Percentiles rank a stretch among this genome's conserved stretches.
These are phyloP conservation scores for Mionectes macconnelli DNA, from an alignment of 2,113 vertebrate genomes.

Conservation along the genomic window DNA sequence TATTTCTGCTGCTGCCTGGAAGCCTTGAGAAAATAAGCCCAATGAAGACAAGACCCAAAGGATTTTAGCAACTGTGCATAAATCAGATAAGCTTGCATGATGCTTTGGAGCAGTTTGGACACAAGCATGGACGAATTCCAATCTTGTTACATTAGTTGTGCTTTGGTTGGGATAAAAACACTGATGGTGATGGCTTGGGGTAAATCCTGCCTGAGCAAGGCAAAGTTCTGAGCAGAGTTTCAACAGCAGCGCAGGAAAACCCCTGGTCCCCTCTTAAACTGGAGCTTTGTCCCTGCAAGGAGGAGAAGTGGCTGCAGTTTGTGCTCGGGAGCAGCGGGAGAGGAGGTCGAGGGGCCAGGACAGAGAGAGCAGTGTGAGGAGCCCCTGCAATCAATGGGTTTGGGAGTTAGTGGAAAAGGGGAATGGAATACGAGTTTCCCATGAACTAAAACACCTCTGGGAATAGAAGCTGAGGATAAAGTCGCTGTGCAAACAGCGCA, in stretches of 20 bases:
- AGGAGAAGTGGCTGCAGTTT: background rate
- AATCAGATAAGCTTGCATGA: background rate
- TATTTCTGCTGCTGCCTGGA: background rate
- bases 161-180: background rate
- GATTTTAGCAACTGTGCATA: background rate
- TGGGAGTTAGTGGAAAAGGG: background rate
- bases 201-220: background rate
- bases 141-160: background rate
- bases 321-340: fast-evolving
- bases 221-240: background rate
- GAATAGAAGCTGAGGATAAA: background rate
- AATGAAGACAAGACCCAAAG: background rate
- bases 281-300: background rate
- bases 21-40: background rate
- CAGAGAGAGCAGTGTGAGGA: background rate
- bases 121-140: background rate
- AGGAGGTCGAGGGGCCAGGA: background rate
- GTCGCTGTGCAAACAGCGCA: background rate
- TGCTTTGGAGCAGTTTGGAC: background rate
- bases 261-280: background rate
- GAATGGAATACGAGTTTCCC: background rate
- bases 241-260: background rate
- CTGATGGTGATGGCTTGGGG: background rate
- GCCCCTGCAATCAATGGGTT: background rate
- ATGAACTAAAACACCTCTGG: constrained; percentile 14